Conservation (phyloP, 37 sponge, comb jelly and placozoan genomes). For the Amphimedon queenslandica region DNA sequence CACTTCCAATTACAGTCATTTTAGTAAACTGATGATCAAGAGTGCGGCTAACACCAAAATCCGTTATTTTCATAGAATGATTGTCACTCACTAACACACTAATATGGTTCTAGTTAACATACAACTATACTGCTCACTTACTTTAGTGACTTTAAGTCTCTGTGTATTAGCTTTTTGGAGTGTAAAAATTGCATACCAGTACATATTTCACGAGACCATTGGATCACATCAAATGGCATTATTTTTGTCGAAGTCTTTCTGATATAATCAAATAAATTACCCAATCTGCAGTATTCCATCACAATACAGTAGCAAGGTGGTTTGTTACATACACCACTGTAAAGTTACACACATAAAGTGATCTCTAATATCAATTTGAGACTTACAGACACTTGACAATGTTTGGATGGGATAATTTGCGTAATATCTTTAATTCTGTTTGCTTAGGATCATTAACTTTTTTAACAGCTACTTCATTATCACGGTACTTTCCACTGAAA, state of each 20-base stretch:
- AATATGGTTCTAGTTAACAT: neutral
- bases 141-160: conserved; percentile 88
- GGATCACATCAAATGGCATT: conserved; percentile 64
- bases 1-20: conserved; percentile 86
- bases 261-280: conserved; percentile 73
- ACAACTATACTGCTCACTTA: conserved; percentile 11
- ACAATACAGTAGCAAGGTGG: conserved; percentile 76
- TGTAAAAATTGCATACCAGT: conserved; percentile 83
- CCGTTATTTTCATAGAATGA: conserved; percentile 71
- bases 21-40: conserved; percentile 75
- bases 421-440: conserved; percentile 54
- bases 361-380: neutral
- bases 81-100: conserved; percentile 69
- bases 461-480: conserved; percentile 73
- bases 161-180: conserved; percentile 79
- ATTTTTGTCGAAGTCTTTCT: conserved; percentile 32
- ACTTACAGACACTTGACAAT: conserved; percentile 72
- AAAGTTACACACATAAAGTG: neutral
- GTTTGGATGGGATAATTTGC: conserved; percentile 67
- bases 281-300: conserved; percentile 81
- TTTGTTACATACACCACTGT: conserved; percentile 74
- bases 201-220: conserved; percentile 83
- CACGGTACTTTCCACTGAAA: conserved; percentile 57
- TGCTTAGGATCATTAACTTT: conserved; percentile 62
- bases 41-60: conserved; percentile 72